Base-by-base conservation (phyloP, 2,888 invertebrate genomes). In the Oscheius sp. region DNA sequence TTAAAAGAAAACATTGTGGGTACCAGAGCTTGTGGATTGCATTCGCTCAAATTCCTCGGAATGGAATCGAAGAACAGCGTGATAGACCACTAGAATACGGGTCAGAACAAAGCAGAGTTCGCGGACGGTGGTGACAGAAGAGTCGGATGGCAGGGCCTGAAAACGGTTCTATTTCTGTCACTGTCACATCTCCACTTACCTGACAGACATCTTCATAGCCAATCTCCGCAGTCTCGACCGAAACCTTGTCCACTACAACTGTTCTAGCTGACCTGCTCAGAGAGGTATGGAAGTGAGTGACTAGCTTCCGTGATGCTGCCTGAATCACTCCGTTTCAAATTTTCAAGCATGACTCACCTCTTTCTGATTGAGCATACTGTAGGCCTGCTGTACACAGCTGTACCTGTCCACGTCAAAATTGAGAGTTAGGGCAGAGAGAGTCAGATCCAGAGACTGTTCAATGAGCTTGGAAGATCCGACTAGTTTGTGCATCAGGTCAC, bases 331-430 rank as follows among this genome's bases (percentile, higher is more conserved):
- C 11, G 1, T 11, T 33, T 11, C 10, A 7, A 32, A 3, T 1
- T 32, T 55, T 9, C 9, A 9, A 29, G 21, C n/a, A 21, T 21
- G 1, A 29, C 7, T n/a, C 77, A 91, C 91, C 89, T 90, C 90
- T 0, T 94, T 94, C 90, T 97, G 97, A 0, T 95, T 96, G 2
- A 98, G 90, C 33, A 96, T 91, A 53, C 93, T 92, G 89, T 96
- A 98, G 0, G 97, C 97, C 82, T 93, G 93, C 87, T 95, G 94
- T 0, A 97, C 91, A 84, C 95, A 94, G 10, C 92, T 92, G 89
- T 96, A 98, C 5, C 93, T 93, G 11, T 92, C 92, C 33, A 92
- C 92, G 86, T 96, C 94, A 89, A 95, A 96, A 83, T 93, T 70
- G 13, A 82, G 74, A 35, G 85, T 80, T 13, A 84, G 72, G 1